Evolutionary conservation across 2,113 vertebrate genomes (phyloP), one percentile per base, ranked within the genome.

Genomic region (Sinocyclocheilus rhinocerous): DNA sequence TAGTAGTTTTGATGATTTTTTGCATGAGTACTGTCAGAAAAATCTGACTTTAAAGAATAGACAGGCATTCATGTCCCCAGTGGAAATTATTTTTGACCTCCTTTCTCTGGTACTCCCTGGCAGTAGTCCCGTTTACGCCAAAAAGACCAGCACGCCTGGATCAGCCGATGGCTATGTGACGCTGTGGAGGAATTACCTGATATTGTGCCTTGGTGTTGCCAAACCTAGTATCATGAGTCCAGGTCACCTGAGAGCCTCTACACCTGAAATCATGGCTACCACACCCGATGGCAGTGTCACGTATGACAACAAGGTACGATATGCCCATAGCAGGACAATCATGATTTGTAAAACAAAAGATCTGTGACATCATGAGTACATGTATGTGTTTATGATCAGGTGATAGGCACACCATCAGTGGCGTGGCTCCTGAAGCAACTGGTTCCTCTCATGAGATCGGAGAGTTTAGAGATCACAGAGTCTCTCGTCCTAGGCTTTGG

Each of bases 221-320:
- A 98, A 97, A 84, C 98, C 98, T 36, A 99, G 97, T 91, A 98
- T 99, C 92, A 99, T 99, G 98, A 99, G 98, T 81, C 97, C 98
- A 0, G 98, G 98, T 42, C 98, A 99, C 91, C 93, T 99, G 69
- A 93, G 98, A 84, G 97, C 97, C n/a, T 99, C 98, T 83, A 99
- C 97, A 6, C 97, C 98, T 3, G 98, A 99, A 92, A 99, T 99
- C 87, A 97, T 97, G 90, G 97, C 98, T 26, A 98, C 97, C 80
- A 99, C 98, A 0, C 98, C 98, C 0, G 98, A 99, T 78, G 98
- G 98, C 85, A 98, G 97, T 15, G 91, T 97, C 91, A 98, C 96
- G 92, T 99, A 98, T 0, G 98, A 99, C 92, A 99, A 99, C 92
- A 99, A 99, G 97, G 98, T 98, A 77, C 9, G 39, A 77, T 78